Evolutionary conservation across 2,888 invertebrate genomes (phyloP), one percentile per base, ranked within the genome.

Genomic region (Chromoteleia sp.): DNA sequence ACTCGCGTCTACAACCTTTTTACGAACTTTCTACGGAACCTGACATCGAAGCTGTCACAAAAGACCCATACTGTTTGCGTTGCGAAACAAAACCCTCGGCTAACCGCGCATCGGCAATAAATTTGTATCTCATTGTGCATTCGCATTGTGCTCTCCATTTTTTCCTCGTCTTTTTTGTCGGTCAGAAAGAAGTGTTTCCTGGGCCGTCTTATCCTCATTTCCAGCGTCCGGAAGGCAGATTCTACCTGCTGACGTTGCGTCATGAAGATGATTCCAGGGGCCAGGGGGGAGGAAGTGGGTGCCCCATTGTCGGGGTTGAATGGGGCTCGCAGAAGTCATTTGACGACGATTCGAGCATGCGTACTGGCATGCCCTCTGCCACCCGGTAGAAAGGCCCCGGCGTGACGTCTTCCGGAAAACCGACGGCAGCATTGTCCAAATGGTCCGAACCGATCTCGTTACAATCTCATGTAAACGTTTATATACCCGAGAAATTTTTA

Each of bases 181-280:
- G 21, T 8, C 17, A 48, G 21, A 61, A 52, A 21, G 14, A 56
- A 54, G 52, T 33, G 45, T 36, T 73, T 63, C 54, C 63, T 63
- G 68, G 29, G 50, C 14, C 54, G 10, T 29, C 25, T 19, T 12
- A 52, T 45, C 58, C 59, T 54, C 25, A 30, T 50, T 63, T 71
- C 58, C 4, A 58, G 52, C 12, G 36, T 21, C 74, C 63, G 65
- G 65, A 74, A 74, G 65, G 30, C 33, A 25, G 17, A 65, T 56
- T 78, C 71, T 78, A 78, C 78, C 78, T 71, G 78, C 78, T 78
- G 71, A 39, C 58, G 48, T 78, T 78, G 71, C 71, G 71, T 78
- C 78, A 78, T 41, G 43, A 52, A 43, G 30, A 73, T 21, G 73
- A 67, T 67, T 45, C 14, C 29, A 19, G 30, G 36, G 30, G 29